Evolutionary conservation across 1,140 invertebrate species (phyloP).

Genomic region (Mycetomoellerius zeteki): DNA sequence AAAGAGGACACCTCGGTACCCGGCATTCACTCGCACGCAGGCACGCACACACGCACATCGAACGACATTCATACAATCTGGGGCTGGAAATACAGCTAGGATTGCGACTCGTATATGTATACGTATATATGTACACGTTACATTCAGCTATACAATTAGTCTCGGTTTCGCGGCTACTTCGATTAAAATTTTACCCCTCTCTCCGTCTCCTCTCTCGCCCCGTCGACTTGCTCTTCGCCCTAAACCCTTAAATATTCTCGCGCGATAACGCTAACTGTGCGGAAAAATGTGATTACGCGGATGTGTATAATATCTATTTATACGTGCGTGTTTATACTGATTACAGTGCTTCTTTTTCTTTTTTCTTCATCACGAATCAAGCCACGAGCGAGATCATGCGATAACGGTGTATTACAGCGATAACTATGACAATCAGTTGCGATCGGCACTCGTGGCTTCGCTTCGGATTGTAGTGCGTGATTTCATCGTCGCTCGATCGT

Average conservation of each 20-base stretch:
- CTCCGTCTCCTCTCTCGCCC: not conserved
- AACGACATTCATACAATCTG: constrained; percentile 57
- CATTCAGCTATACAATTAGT: constrained; percentile 67
- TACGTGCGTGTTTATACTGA: constrained; percentile 71
- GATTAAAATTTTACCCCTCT: constrained; percentile 44
- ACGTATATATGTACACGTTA: constrained; percentile 46
- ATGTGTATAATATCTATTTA: constrained; percentile 54
- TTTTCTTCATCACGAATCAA: constrained; percentile 47
- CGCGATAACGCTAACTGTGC: constrained; percentile 77
- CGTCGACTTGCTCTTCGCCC: not conserved
- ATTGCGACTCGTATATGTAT: constrained; percentile 38
- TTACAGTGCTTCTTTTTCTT: constrained; percentile 51
- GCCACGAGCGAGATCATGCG: constrained; percentile 60
- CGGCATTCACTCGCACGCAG: constrained; percentile 65
- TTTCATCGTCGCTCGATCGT: constrained; percentile 17
- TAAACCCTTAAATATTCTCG: constrained; percentile 36
- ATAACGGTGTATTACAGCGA: constrained; percentile 4
- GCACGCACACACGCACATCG: constrained; percentile 47
- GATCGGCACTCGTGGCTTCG: constrained; percentile 54
- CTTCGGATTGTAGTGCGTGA: constrained; percentile 58
- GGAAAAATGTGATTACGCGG: constrained; percentile 59
- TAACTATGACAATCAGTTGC: not conserved
- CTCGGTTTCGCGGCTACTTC: constrained; percentile 55
- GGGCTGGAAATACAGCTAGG: constrained; percentile 36
- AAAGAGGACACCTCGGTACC: constrained; percentile 42